Evolutionary conservation across 2,113 vertebrate genomes (phyloP).

Genomic region (Archilochus colubris): DNA sequence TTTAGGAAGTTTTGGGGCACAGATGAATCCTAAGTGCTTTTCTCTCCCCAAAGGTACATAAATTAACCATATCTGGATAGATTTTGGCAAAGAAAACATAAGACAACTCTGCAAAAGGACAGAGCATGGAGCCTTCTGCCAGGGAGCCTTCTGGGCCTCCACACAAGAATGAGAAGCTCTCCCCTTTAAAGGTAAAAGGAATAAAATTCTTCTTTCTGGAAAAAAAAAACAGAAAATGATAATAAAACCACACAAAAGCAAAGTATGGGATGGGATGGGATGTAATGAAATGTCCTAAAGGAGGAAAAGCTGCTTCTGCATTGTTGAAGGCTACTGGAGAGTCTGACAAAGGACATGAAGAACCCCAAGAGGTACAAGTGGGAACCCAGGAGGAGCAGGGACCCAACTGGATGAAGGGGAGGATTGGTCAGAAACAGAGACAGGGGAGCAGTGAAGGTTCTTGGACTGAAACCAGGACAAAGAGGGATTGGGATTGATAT

Average conservation of each 20-base stretch:
- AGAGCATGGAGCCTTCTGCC: not conserved
- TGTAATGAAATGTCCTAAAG: not conserved
- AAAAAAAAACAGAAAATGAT: too few relatives aligned
- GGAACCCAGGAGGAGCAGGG: not conserved
- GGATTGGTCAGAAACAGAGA: fast-evolving
- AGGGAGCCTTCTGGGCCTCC: not conserved
- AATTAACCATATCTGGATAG: too few relatives aligned
- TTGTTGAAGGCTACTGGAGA: not conserved
- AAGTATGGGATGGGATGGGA: not conserved
- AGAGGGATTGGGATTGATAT: not conserved
- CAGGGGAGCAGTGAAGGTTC: not conserved
- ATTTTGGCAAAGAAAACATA: too few relatives aligned
- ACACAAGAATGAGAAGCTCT: not conserved
- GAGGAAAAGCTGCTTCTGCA: not conserved
- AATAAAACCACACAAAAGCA: not conserved
- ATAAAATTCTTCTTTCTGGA: not conserved
- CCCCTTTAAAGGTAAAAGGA: not conserved
- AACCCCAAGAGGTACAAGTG: not conserved
- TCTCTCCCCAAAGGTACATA: too few relatives aligned
- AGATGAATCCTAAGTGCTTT: too few relatives aligned
- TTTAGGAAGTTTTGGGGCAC: too few relatives aligned
- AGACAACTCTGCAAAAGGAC: fast-evolving
- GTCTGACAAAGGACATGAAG: not conserved
- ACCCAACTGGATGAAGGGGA: not conserved
- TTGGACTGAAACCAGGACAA: not conserved